phyloP scores from a whole-genome alignment of 2,113 vertebrate species.

The Peromyscus maniculatus region DNA sequence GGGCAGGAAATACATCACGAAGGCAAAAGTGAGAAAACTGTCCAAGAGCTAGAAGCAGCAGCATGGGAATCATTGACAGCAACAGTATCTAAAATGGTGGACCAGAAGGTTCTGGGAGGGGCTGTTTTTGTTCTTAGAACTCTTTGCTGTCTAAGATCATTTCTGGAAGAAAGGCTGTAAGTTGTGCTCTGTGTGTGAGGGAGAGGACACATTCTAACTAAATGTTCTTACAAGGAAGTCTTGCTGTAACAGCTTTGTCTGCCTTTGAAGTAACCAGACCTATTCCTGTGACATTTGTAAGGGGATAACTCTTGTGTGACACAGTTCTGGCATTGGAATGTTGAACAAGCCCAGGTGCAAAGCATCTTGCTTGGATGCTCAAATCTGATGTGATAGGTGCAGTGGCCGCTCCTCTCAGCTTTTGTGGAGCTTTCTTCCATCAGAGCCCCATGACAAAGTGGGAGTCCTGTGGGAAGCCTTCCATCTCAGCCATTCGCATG shows the following conservation, averaged over 20 bases:
- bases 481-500: not conserved
- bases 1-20: conserved; percentile 90
- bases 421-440: not conserved
- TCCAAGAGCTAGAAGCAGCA: conserved; percentile 93
- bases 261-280: conserved; percentile 93
- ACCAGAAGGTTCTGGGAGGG: conserved; percentile 57
- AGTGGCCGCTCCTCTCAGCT: not conserved
- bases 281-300: conserved; percentile 90
- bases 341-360: too few relatives aligned
- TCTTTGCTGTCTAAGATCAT: conserved; percentile 95
- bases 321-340: conserved; percentile 73
- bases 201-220: conserved; percentile 96
- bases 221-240: conserved; percentile 95
- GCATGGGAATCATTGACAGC: conserved; percentile 92
- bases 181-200: conserved; percentile 97
- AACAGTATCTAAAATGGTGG: conserved; percentile 49
- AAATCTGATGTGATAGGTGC: not conserved
- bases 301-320: conserved; percentile 95
- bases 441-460: not conserved
- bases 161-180: conserved; percentile 93
- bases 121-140: conserved; percentile 95
- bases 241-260: conserved; percentile 94
- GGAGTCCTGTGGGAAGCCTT: not conserved
- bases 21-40: conserved; percentile 88
- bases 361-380: not conserved